phyloP scores from a whole-genome alignment of 2,113 vertebrate species.

The Chionomys nivalis region DNA sequence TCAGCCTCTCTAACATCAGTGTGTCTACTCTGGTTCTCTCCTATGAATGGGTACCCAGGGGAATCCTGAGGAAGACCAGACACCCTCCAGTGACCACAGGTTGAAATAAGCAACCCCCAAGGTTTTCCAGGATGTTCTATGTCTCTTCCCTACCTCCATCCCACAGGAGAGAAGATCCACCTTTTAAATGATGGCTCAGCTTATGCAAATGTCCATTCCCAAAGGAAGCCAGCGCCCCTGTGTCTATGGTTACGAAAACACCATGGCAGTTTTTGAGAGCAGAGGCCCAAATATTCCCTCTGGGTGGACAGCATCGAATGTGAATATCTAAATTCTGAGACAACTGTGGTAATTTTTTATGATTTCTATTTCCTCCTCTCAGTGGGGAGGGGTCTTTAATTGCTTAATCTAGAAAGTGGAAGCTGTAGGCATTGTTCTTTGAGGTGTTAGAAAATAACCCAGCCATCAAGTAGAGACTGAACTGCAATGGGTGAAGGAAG shows the following conservation, averaged over 20 bases:
- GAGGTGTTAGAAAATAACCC: neutral
- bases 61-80: neutral
- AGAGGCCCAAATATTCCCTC: neutral
- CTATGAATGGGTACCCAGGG: neutral
- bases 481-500: neutral
- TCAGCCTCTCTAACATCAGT: neutral
- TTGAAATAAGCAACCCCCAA: neutral
- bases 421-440: neutral
- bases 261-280: neutral
- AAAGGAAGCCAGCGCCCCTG: neutral
- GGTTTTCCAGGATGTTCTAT: neutral
- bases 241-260: neutral
- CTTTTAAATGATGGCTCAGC: neutral
- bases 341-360: neutral
- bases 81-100: neutral
- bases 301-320: neutral
- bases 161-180: neutral
- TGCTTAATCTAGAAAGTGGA: neutral
- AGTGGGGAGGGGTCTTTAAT: neutral
- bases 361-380: neutral
- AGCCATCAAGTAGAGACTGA: neutral
- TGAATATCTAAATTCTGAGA: neutral
- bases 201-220: neutral
- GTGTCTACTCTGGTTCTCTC: neutral
- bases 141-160: neutral